phyloP scores from a whole-genome alignment of 2,797 vertebrate genomes.

The Myotis vivesi region DNA sequence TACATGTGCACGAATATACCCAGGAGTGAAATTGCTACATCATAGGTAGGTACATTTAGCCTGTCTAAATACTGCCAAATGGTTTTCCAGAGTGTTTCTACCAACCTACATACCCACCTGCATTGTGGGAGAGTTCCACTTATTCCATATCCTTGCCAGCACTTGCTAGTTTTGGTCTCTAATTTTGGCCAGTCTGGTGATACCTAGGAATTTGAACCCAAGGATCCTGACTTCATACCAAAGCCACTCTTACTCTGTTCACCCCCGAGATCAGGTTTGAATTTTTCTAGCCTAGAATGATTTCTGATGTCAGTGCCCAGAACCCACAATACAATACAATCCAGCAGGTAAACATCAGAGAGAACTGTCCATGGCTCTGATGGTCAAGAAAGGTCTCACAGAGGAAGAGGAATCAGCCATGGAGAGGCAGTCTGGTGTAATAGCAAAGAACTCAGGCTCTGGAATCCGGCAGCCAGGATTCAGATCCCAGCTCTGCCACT shows the following conservation, averaged over 20 bases:
- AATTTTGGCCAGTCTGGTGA: background rate
- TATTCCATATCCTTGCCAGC: background rate
- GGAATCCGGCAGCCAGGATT: background rate
- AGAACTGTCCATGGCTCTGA: background rate
- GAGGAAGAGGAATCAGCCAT: background rate
- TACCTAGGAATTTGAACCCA: background rate
- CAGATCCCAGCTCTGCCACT: background rate
- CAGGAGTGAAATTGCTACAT: background rate
- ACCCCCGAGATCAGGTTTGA: background rate
- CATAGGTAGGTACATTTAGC: background rate
- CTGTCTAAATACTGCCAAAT: background rate
- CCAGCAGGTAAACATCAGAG: background rate
- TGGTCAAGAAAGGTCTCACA: background rate
- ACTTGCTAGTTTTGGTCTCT: background rate
- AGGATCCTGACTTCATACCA: background rate
- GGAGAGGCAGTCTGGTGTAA: background rate
- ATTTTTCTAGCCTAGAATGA: background rate
- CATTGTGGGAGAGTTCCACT: background rate
- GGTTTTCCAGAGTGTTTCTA: background rate
- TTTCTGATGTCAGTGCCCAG: background rate
- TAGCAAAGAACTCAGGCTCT: background rate
- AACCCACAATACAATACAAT: background rate
- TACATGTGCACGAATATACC: background rate
- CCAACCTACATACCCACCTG: background rate
- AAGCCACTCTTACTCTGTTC: background rate